These are phyloP conservation scores for Patagioenas fasciata DNA, from an alignment of 2,113 vertebrate species.

Conservation along the genomic window DNA sequence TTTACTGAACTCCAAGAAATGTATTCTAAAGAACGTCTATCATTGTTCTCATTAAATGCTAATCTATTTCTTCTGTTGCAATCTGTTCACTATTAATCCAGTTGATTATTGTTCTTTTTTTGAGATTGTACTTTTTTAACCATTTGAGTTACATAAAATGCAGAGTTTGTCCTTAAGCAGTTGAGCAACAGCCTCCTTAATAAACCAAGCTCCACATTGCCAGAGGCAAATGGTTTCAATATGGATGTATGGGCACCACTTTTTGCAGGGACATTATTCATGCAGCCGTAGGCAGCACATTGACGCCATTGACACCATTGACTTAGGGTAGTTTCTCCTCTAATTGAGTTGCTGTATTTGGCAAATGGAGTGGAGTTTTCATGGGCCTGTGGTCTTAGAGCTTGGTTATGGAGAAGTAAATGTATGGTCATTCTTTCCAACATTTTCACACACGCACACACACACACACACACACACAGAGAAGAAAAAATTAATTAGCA, in stretches of 20 bases:
- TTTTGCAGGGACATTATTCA: neutral
- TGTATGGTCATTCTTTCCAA: neutral
- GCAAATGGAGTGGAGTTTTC: neutral
- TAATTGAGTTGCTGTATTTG: neutral
- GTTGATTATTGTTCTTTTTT: neutral
- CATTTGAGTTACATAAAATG: neutral
- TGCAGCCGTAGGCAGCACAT: neutral
- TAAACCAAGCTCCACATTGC: fast-evolving
- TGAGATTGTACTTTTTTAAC: neutral
- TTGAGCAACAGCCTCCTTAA: neutral
- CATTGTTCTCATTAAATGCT: neutral
- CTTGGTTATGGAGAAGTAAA: neutral
- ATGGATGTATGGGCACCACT: neutral
- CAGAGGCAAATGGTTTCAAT: neutral
- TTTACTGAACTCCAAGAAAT: neutral
- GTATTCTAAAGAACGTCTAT: neutral
- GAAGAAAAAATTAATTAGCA: neutral
- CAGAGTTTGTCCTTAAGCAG: neutral
- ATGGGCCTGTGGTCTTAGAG: neutral
- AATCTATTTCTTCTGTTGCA: neutral
- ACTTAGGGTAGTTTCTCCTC: neutral
- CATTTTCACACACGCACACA: neutral
- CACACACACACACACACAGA: fast-evolving
- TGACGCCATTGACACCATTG: neutral
- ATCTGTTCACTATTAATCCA: neutral